These are phyloP conservation scores for Lophura nycthemera DNA, from an alignment of 2,113 vertebrate species.

Conservation along the genomic window DNA sequence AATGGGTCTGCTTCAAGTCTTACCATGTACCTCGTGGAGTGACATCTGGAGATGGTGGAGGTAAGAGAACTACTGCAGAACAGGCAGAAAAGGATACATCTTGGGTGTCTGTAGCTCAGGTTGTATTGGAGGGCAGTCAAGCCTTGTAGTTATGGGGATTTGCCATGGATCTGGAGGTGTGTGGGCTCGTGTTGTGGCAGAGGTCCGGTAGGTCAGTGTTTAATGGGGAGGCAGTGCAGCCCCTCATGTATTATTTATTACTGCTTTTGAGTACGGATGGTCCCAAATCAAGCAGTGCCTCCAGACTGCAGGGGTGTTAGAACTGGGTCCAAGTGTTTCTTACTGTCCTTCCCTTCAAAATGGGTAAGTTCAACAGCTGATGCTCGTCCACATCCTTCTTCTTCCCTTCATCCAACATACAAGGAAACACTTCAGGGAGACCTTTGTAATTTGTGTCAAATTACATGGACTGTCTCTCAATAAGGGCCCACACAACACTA, in stretches of 20 bases:
- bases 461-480: background rate
- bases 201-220: slow-evolving; percentile 70
- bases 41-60: background rate
- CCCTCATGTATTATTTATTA: slow-evolving; percentile 70
- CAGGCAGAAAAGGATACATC: background rate
- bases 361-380: background rate
- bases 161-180: slow-evolving; percentile 21
- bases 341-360: background rate
- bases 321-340: background rate
- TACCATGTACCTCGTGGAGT: background rate
- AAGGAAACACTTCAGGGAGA: background rate
- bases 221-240: slow-evolving; percentile 56
- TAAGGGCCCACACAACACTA: background rate
- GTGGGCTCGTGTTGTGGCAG: background rate
- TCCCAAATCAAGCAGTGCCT: background rate
- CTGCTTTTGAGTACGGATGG: slow-evolving; percentile 65
- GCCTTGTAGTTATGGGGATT: background rate
- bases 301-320: background rate
- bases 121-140: too few species aligned
- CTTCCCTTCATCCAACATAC: background rate
- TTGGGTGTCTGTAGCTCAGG: background rate
- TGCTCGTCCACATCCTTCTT: background rate
- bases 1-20: background rate
- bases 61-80: background rate
- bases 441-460: slow-evolving; percentile 19